Conservation (phyloP, 2,888 invertebrate species). For the Drosophila mayaguana region DNA sequence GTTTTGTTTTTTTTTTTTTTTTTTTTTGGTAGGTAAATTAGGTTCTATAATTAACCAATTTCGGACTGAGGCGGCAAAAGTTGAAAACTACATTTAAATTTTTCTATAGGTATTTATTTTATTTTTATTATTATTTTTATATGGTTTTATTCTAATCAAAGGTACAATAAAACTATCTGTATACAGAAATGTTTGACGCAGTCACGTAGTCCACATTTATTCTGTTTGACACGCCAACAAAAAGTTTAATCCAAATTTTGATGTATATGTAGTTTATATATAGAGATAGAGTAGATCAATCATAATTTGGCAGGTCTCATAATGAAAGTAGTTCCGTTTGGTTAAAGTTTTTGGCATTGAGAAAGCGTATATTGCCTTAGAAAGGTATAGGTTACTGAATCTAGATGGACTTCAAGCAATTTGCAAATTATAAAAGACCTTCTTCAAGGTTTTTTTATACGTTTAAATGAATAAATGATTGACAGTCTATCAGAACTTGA, state of each 20-base stretch:
- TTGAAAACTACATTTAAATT: conserved; percentile 65
- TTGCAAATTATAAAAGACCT: conserved; percentile 7
- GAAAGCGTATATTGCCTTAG: conserved; percentile 34
- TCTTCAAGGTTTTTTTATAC: not conserved
- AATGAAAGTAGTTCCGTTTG: conserved; percentile 62
- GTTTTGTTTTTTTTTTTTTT: conserved; percentile 21
- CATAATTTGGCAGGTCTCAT: conserved; percentile 52
- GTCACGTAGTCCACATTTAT: conserved; percentile 70
- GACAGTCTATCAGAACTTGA: not conserved
- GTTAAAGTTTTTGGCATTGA: conserved; percentile 46
- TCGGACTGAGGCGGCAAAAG: conserved; percentile 54
- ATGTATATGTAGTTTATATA: conserved; percentile 8
- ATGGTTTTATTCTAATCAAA: conserved; percentile 51
- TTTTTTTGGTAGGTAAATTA: conserved; percentile 59
- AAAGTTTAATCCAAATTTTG: conserved; percentile 31
- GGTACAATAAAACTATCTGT: conserved; percentile 39
- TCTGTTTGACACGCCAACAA: conserved; percentile 38
- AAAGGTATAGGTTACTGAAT: conserved; percentile 8
- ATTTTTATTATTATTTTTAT: not conserved
- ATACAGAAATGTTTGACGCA: conserved; percentile 34
- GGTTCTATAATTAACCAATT: conserved; percentile 75
- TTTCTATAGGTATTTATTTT: conserved; percentile 6
- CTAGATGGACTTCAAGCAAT: conserved; percentile 1
- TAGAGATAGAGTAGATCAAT: conserved; percentile 47
- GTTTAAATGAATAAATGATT: not conserved